These are phyloP conservation scores for Hoplostethus mediterraneus DNA, from an alignment of 2,797 vertebrate species.

Conservation along the genomic window DNA sequence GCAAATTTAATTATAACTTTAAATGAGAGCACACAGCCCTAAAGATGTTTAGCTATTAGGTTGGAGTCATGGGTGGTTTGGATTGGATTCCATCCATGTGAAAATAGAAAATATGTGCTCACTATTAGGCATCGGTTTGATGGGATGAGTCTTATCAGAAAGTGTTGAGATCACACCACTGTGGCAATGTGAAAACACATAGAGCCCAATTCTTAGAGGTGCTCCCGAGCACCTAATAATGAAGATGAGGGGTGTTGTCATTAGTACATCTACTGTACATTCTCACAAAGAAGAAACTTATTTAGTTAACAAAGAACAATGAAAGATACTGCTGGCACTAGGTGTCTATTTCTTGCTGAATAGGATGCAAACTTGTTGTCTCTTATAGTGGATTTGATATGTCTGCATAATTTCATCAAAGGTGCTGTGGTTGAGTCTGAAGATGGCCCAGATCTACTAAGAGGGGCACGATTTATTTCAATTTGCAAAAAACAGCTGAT, in stretches of 20 bases:
- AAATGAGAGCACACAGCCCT: too few species aligned
- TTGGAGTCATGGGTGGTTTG: neutral
- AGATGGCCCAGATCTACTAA: neutral
- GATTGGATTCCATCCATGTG: neutral
- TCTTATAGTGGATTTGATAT: neutral
- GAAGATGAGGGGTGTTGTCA: too few species aligned
- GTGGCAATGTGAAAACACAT: neutral
- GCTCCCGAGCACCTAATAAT: too few species aligned
- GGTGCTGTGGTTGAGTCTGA: neutral
- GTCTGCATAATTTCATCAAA: neutral
- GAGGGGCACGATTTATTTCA: neutral
- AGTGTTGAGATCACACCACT: neutral
- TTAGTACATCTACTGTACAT: too few species aligned
- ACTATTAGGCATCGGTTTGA: neutral
- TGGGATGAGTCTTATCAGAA: too few species aligned
- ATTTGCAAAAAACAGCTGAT: neutral
- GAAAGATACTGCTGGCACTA: too few species aligned
- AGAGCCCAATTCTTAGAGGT: too few species aligned
- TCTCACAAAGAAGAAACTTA: too few species aligned
- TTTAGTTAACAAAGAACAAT: too few species aligned
- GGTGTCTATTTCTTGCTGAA: too few species aligned
- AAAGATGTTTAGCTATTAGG: too few species aligned
- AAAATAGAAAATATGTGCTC: constrained; percentile 1
- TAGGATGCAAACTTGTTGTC: neutral
- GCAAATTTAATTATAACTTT: too few species aligned